Percentiles rank a stretch among this genome's conserved stretches.
Conservation (phyloP, 2,888 invertebrate species). For the Phortica magna region DNA sequence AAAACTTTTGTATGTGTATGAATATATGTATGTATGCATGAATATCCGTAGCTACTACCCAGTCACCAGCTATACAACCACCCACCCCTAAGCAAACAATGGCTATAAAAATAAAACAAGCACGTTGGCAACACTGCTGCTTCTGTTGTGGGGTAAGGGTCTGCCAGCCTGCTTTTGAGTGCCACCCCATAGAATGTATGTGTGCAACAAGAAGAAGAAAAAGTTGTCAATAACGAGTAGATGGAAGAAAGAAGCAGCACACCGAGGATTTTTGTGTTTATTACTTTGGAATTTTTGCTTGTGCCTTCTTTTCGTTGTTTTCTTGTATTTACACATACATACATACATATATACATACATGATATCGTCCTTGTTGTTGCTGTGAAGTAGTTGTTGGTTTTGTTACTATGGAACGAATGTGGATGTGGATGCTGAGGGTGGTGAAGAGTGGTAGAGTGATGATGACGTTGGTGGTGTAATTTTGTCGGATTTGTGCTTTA, state of each 20-base stretch:
- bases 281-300: constrained; percentile 50
- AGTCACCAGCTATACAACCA: background rate
- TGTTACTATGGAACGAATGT: background rate
- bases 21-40: background rate
- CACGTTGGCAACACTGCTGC: constrained; percentile 10
- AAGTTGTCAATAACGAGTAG: too few species aligned
- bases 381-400: background rate
- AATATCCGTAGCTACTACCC: background rate
- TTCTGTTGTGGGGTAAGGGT: background rate
- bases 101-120: constrained; percentile 11
- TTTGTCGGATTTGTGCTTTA: constrained; percentile 47
- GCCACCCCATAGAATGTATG: background rate
- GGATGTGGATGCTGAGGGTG: constrained; percentile 38
- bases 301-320: constrained; percentile 6
- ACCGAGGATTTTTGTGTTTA: constrained; percentile 51
- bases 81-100: constrained; percentile 9
- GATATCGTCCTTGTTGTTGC: too few species aligned
- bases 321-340: constrained; percentile 1
- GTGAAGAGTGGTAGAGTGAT: constrained; percentile 46
- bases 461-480: background rate
- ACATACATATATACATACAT: background rate
- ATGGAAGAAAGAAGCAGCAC: too few species aligned
- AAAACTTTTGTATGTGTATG: background rate
- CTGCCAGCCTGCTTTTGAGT: constrained; percentile 3
- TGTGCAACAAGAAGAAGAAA: too few species aligned